These are phyloP conservation scores for Miltochrista miniata DNA, from an alignment of 2,888 invertebrate genomes.

Conservation along the genomic window DNA sequence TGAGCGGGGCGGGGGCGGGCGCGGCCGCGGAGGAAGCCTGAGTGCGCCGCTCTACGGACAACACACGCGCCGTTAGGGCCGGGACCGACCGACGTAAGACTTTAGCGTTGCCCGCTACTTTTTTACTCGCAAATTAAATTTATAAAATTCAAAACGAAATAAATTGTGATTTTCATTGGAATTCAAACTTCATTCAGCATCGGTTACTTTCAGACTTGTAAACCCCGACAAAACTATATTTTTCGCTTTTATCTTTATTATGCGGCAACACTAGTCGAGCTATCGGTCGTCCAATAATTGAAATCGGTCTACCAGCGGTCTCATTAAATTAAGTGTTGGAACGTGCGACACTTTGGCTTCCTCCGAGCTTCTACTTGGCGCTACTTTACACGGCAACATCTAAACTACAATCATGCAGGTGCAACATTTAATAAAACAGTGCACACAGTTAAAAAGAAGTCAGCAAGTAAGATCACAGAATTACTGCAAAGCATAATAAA, in stretches of 20 bases:
- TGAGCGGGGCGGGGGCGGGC: conserved; percentile 46
- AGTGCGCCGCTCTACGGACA: conserved; percentile 50
- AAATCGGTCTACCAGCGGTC: conserved; percentile 7
- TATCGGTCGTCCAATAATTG: conserved; percentile 1
- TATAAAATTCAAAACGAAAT: no score
- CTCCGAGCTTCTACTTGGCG: conserved; percentile 37
- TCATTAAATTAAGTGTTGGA: conserved; percentile 3
- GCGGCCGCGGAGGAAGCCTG: conserved; percentile 53
- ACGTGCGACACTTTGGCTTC: conserved; percentile 40
- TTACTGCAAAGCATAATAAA: no score
- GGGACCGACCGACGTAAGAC: conserved; percentile 10
- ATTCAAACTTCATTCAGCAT: no score
- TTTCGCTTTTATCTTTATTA: neutral
- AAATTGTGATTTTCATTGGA: no score
- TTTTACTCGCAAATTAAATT: no score
- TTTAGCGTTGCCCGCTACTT: conserved; percentile 8
- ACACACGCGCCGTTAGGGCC: conserved; percentile 46
- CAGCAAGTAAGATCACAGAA: no score
- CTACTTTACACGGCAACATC: neutral
- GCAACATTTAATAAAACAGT: neutral
- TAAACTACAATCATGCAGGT: no score
- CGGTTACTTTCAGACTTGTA: no score
- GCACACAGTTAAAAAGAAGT: no score
- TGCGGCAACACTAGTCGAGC: conserved; percentile 11
- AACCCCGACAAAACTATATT: no score